Conservation (phyloP, 92 coral and sea anemone species). For the Porites evermanni region DNA sequence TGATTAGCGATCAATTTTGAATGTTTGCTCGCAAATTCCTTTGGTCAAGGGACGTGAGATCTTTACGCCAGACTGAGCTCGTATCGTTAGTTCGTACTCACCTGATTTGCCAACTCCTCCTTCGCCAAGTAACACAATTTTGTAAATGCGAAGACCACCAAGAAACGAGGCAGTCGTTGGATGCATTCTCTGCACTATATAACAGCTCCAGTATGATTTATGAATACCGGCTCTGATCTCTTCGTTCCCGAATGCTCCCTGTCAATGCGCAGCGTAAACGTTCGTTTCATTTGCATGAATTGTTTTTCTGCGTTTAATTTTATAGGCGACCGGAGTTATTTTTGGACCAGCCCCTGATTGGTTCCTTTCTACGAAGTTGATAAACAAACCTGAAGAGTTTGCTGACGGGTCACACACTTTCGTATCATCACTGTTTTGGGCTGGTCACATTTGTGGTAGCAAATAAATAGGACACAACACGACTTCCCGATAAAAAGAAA, state of each 20-base stretch:
- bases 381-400: conserved; percentile 10
- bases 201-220: neutral
- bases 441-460: too few relatives aligned
- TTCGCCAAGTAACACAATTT: conserved; percentile 74
- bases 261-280: neutral
- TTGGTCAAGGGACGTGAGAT: conserved; percentile 8
- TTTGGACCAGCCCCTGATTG: conserved; percentile 25
- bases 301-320: neutral
- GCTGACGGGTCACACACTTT: neutral
- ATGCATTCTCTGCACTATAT: conserved; percentile 49
- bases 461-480: too few relatives aligned
- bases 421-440: neutral
- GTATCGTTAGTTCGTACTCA: conserved; percentile 4
- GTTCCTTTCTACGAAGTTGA: neutral
- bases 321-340: conserved; percentile 15
- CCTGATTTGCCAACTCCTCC: conserved; percentile 86
- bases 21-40: conserved; percentile 45
- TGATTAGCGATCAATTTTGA: conserved; percentile 26
- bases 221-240: neutral
- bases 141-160: conserved; percentile 75
- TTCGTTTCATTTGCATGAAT: neutral
- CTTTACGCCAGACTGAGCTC: neutral
- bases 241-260: neutral
- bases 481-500: too few relatives aligned
- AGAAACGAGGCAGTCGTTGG: conserved; percentile 74